Evolutionary conservation across 1,140 invertebrate genomes (phyloP).

Genomic region (Proctacanthus coquilletti): DNA sequence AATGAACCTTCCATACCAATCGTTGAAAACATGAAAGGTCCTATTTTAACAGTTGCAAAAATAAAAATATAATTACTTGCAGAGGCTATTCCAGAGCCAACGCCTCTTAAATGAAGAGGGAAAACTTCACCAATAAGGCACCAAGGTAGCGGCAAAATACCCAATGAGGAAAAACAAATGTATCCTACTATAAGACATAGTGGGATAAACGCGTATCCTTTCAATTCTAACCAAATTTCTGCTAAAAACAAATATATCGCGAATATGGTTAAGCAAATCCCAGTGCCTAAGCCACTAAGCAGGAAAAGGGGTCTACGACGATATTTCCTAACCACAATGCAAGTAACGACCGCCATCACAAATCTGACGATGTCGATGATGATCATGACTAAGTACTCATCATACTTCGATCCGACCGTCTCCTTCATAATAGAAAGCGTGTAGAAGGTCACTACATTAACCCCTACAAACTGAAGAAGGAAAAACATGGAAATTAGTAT

Average conservation of each 20-base stretch:
- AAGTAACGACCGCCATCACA: conserved; percentile 38
- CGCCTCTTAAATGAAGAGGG: conserved; percentile 35
- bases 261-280: conserved; percentile 34
- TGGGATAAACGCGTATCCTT: conserved; percentile 33
- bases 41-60: conserved; percentile 56
- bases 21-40: conserved; percentile 38
- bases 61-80: conserved; percentile 47
- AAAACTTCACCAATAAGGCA: conserved; percentile 50
- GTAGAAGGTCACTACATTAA: conserved; percentile 58
- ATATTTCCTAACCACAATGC: conserved; percentile 39
- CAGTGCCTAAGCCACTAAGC: conserved; percentile 39
- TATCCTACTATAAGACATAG: conserved; percentile 37
- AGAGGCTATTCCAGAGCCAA: conserved; percentile 44
- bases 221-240: conserved; percentile 17
- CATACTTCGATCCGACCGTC: conserved; percentile 32
- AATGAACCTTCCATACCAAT: conserved; percentile 47
- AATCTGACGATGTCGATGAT: conserved; percentile 52
- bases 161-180: conserved; percentile 38
- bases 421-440: conserved; percentile 45
- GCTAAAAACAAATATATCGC: conserved; percentile 28
- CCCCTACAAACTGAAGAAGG: conserved; percentile 43
- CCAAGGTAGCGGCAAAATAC: conserved; percentile 51
- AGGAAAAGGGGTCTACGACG: conserved; percentile 39
- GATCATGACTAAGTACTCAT: conserved; percentile 44
- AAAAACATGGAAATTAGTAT: conserved; percentile 44